These are phyloP conservation scores for Nebria brevicollis DNA, from an alignment of 2,888 invertebrate genomes.

Conservation along the genomic window DNA sequence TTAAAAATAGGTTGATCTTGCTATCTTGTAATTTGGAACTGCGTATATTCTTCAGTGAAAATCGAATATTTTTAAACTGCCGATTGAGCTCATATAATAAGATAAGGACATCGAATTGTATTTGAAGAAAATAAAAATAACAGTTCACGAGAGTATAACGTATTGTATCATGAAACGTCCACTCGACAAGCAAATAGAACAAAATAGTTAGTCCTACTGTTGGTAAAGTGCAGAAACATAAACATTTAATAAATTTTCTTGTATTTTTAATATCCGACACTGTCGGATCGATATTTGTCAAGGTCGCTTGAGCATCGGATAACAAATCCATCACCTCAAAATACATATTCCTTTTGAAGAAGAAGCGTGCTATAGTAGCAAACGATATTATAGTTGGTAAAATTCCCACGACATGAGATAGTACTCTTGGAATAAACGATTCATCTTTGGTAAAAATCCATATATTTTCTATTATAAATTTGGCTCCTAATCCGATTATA, in stretches of 20 bases:
- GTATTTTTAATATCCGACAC: slow-evolving; percentile 6
- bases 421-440: neutral
- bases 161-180: neutral
- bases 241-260: neutral
- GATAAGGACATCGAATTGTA: neutral
- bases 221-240: neutral
- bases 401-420: neutral
- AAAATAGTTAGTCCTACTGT: neutral
- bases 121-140: neutral
- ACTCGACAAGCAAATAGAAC: neutral
- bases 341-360: neutral
- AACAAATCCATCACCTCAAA: slow-evolving; percentile 4
- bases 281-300: neutral
- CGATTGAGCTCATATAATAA: slow-evolving; percentile 5
- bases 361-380: neutral
- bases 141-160: slow-evolving; percentile 11
- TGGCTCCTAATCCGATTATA: neutral
- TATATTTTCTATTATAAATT: neutral
- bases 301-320: neutral
- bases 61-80: slow-evolving; percentile 16
- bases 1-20: neutral
- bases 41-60: neutral
- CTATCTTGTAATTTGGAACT: neutral
- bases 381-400: neutral
- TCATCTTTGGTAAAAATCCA: neutral